Base-by-base conservation (phyloP, 2,888 invertebrate species). In the Deilephila porcellus region DNA sequence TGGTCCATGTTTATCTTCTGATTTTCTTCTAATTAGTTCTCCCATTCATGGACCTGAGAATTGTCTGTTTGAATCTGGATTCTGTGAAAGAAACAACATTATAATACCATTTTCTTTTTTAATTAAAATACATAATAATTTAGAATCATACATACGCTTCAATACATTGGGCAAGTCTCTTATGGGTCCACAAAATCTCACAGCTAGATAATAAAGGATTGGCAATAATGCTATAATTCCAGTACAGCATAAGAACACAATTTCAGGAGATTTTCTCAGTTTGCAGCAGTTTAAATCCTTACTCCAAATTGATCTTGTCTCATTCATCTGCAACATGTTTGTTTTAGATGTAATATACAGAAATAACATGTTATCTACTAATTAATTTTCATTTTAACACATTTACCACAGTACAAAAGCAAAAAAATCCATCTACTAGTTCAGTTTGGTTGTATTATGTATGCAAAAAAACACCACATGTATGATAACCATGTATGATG, bases 231-330 rank as follows among this genome's bases (percentile, higher is more conserved):
- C 89, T 78, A 96, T 94, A 14, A 95, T 82, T 56, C 89, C 91
- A 73, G 96, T 92, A 75, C 95, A 94, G 63, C 92, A 90, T 75
- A 96, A 88, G 82, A 96, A 96, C 78, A 95, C 86, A 73, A 95
- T 84, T 91, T 96, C 96, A 74, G 95, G 94, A 78, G 95, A 93
- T 83, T 89, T 92, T 80, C 96, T 90, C 70, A 95, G 90, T 80
- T 94, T 92, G 79, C 96, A 95, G 83, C 97, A 97, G 71, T 95
- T 93, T 11, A 95, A 88, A 64, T 82, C 86, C 82, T 94, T 92
- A 82, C 96, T 96, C 97, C 96, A 97, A 74, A 93, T 91, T 74
- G 90, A 93, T 84, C 96, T 94, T 67, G 96, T 96, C 4, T 93
- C 90, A 88, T 97, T 96, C 96, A 97, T 96, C 96, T 96, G 84